These are phyloP conservation scores for Ceratina australensis DNA, from an alignment of 1,140 invertebrate genomes.

Conservation along the genomic window DNA sequence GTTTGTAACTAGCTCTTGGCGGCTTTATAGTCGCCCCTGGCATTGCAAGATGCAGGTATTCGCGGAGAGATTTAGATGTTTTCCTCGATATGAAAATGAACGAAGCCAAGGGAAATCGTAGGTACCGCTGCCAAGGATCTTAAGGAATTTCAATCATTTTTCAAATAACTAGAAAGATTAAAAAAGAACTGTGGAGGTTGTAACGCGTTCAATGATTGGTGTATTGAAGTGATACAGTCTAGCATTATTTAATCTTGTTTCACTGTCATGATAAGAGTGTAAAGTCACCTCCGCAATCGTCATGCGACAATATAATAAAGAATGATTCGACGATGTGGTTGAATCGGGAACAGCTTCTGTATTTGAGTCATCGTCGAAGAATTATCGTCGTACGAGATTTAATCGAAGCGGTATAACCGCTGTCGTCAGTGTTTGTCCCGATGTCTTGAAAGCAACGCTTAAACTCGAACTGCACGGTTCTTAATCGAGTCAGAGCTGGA, in stretches of 20 bases:
- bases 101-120: not conserved
- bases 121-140: not conserved
- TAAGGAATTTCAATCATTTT: not conserved
- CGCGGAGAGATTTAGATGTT: slow-evolving; percentile 36
- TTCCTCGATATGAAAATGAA: slow-evolving; percentile 26
- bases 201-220: no score
- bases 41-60: slow-evolving; percentile 3
- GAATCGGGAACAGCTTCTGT: not conserved
- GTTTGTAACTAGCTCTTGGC: slow-evolving; percentile 45
- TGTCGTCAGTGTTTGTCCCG: slow-evolving; percentile 34
- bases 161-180: not conserved
- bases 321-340: not conserved
- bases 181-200: no score
- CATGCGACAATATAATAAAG: slow-evolving; percentile 13
- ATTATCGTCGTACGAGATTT: slow-evolving; percentile 37
- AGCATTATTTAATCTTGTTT: not conserved
- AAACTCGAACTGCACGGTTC: not conserved
- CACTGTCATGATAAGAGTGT: slow-evolving; percentile 16
- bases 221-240: no score
- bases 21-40: slow-evolving; percentile 8
- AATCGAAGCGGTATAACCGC: slow-evolving; percentile 25
- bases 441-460: not conserved
- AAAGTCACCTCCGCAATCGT: slow-evolving; percentile 17
- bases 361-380: slow-evolving; percentile 12
- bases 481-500: slow-evolving; percentile 36